Evolutionary conservation across 1,140 invertebrate genomes (phyloP), one percentile per base, ranked within the genome.

Genomic region (Diabrotica virgifera): DNA sequence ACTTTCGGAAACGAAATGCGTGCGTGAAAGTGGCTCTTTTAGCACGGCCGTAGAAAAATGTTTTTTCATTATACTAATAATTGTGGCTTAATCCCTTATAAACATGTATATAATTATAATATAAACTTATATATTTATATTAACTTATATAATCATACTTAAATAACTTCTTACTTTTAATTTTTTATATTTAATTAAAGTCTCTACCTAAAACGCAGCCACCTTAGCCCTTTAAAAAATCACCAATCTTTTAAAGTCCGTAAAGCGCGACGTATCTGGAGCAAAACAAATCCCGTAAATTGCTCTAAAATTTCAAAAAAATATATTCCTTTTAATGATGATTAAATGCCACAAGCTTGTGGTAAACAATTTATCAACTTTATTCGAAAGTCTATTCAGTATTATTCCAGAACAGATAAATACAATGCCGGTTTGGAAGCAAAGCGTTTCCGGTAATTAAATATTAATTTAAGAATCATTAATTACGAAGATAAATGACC

Each of bases 401-500:
- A 38, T 65, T 66, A 69, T 69, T 66, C 62, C 63, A 53, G 58
- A 58, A 69, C 62, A 62, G 64, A 69, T 69, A 66, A 69, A 69
- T 63, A 62, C 60, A 58, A 64, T 57, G 68, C 64, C 52, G 64
- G 62, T 65, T 69, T 69, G 52, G 58, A 54, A 69, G 68, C 62
- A 66, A 63, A 52, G 65, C 63, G 71, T 69, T 72, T 57, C 63
- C 62, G 60, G 71, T 73, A 74, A 74, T 74, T 73, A 73, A 71
- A 73, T 72, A 74, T 74, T 74, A 73, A 74, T 74, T 74, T 69
- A 69, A 63, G 64, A 67, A 67, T 73, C 73, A 74, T 74, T 72
- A 74, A 74, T 74, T 73, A 71, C 56, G 65, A 74, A 74, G 73
- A 74, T 74, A 69, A 72, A 74, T 74, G 70, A 70, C 69, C 70